A percentile compares a stretch with the other conserved stretches of the same genome.
These are phyloP conservation scores for Eubucco bourcierii DNA, from an alignment of 2,113 vertebrate species.

Conservation along the genomic window DNA sequence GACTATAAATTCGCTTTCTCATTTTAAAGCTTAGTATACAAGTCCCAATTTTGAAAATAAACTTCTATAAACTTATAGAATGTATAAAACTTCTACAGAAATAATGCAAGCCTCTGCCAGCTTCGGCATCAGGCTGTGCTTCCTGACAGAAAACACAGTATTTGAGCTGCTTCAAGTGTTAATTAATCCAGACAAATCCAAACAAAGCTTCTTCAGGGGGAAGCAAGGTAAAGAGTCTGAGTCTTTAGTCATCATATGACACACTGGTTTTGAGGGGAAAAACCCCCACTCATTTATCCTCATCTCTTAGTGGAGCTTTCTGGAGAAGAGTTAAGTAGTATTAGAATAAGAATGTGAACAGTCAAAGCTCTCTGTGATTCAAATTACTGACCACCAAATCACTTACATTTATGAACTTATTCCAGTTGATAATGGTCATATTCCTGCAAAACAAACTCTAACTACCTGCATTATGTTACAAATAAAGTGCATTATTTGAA, in stretches of 20 bases:
- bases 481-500: not conserved
- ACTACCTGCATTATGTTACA: not conserved
- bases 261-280: not conserved
- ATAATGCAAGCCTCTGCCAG: not conserved
- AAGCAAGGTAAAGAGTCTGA: not conserved
- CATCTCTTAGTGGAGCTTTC: not conserved
- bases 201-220: not conserved
- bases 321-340: not conserved
- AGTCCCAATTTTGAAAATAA: not conserved
- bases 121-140: not conserved
- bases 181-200: not conserved
- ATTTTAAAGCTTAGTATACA: not conserved
- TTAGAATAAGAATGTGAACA: not conserved
- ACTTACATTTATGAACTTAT: not conserved
- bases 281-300: not conserved
- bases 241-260: too few species aligned
- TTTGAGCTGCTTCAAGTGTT: not conserved
- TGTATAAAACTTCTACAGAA: not conserved
- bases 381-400: not conserved
- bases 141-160: not conserved
- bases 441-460: not conserved
- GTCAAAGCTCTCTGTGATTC: not conserved
- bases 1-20: not conserved
- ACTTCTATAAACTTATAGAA: not conserved
- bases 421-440: not conserved